Conservation (phyloP, 2,888 invertebrate species). For the Drosophila robusta region DNA sequence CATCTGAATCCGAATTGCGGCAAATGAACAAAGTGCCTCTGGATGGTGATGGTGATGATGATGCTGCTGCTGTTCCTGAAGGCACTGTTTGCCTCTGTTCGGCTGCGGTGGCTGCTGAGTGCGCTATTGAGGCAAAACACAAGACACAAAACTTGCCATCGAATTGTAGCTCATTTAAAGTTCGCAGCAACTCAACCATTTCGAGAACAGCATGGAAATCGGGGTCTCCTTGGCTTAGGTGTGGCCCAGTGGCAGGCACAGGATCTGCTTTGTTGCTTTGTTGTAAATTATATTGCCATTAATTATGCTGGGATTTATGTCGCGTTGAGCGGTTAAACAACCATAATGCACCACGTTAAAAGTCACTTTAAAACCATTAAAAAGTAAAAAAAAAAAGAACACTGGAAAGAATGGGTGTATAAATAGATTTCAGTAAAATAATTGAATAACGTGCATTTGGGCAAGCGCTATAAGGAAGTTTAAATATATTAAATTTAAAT, state of each 20-base stretch:
- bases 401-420: background rate
- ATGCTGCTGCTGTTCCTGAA: background rate
- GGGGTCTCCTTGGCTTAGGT: slow-evolving; percentile 10
- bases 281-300: slow-evolving; percentile 81
- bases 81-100: background rate
- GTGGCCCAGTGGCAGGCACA: slow-evolving; percentile 17
- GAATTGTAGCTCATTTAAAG: slow-evolving; percentile 16
- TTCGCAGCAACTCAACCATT: slow-evolving; percentile 9
- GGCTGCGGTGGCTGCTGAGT: slow-evolving; percentile 16
- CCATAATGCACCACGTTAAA: slow-evolving; percentile 66
- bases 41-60: slow-evolving; percentile 15
- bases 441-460: too few relatives aligned
- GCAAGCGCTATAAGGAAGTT: too few relatives aligned
- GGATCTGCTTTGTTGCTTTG: slow-evolving; percentile 24
- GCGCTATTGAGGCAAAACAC: slow-evolving; percentile 8
- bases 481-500: too few relatives aligned
- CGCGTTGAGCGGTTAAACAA: slow-evolving; percentile 6
- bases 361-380: slow-evolving; percentile 75
- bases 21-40: slow-evolving; percentile 60
- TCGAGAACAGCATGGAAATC: background rate
- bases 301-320: slow-evolving; percentile 76
- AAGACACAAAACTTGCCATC: background rate
- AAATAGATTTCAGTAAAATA: too few relatives aligned
- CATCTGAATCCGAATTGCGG: slow-evolving; percentile 57
- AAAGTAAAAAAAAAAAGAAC: slow-evolving; percentile 10